Evolutionary conservation across 2,888 invertebrate species (phyloP).

Genomic region (Hoplodrina ambigua): DNA sequence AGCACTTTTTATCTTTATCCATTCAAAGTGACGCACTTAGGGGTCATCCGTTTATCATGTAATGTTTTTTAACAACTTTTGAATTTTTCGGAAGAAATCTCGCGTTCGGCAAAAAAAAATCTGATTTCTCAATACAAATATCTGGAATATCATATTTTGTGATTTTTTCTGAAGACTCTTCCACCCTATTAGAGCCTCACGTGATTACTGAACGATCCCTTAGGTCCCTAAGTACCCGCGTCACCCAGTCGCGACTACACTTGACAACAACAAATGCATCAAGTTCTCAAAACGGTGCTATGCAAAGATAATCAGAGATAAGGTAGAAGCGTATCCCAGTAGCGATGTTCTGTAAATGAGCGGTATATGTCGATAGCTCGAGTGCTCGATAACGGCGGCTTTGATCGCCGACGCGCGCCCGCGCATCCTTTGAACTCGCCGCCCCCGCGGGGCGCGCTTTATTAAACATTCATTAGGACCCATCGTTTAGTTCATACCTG

Average conservation of each 20-base stretch:
- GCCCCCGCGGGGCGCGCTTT: conserved; percentile 79
- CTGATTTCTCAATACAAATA: too few species aligned
- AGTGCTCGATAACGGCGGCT: conserved; percentile 85
- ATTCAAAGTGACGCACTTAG: conserved; percentile 28
- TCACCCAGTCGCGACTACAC: neutral
- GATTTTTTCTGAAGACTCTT: too few species aligned
- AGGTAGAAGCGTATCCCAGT: conserved; percentile 77
- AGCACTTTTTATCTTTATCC: conserved; percentile 9
- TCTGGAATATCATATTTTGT: too few species aligned
- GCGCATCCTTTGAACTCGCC: conserved; percentile 83
- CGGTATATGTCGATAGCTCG: conserved; percentile 79
- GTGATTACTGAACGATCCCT: too few species aligned
- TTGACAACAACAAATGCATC: conserved; percentile 31
- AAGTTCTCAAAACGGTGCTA: conserved; percentile 38
- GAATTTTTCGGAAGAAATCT: too few species aligned
- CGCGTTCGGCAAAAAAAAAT: too few species aligned
- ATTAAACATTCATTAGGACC: conserved; percentile 84
- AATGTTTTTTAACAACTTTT: too few species aligned
- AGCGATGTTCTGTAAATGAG: conserved; percentile 78
- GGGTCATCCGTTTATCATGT: too few species aligned
- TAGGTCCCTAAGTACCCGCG: neutral
- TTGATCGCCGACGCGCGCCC: conserved; percentile 75
- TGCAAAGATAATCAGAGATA: conserved; percentile 61
- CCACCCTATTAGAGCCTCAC: too few species aligned
- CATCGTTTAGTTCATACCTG: conserved; percentile 71